Percentiles rank a stretch among this genome's conserved stretches.
phyloP scores from a whole-genome alignment of 2,888 invertebrate species.

The Tinea semifulvella region DNA sequence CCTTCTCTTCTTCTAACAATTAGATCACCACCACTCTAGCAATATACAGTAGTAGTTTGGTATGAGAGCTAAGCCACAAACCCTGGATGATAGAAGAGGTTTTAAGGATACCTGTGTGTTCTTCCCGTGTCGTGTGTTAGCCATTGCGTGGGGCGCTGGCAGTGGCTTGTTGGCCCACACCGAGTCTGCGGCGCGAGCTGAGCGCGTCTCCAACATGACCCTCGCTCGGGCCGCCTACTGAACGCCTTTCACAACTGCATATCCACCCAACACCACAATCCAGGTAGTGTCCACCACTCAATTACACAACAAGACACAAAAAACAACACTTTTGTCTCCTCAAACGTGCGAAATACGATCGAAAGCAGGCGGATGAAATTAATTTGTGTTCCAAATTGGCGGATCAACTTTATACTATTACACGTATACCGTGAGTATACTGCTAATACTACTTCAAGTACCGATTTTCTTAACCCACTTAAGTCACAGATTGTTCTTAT shows the following conservation, averaged over 20 bases:
- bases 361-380: slow-evolving; percentile 5
- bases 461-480: neutral
- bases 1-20: no score
- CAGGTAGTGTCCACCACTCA: neutral
- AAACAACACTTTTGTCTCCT: slow-evolving; percentile 34
- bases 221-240: slow-evolving; percentile 26
- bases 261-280: slow-evolving; percentile 19
- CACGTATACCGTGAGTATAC: neutral
- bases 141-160: slow-evolving; percentile 67
- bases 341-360: slow-evolving; percentile 37
- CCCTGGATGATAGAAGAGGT: no score
- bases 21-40: no score
- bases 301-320: neutral
- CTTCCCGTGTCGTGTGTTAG: slow-evolving; percentile 73
- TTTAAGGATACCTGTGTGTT: slow-evolving; percentile 71
- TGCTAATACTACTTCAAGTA: neutral
- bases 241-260: slow-evolving; percentile 46
- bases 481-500: slow-evolving; percentile 16
- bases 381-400: neutral
- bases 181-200: slow-evolving; percentile 77
- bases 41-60: no score
- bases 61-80: no score
- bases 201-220: slow-evolving; percentile 79
- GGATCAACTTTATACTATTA: neutral
- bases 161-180: slow-evolving; percentile 71